Evolutionary conservation across 2,888 invertebrate genomes (phyloP).

Genomic region (Brachyptera putata): DNA sequence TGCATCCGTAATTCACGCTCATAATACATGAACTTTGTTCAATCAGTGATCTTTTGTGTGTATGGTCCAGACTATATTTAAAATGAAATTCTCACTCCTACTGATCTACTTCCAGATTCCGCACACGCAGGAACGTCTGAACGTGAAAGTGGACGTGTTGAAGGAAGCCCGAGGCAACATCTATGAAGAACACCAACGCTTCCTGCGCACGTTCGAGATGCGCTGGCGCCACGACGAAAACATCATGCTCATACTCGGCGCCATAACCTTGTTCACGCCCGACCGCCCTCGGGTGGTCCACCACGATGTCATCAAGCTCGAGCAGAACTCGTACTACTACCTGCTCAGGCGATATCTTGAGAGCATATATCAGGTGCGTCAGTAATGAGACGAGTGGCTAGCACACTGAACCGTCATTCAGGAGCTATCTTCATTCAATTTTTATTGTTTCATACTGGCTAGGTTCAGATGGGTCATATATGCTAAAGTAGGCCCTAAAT

Average conservation of each 20-base stretch:
- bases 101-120: no score
- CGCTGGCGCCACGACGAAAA: constrained; percentile 84
- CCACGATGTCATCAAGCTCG: constrained; percentile 75
- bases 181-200: constrained; percentile 80
- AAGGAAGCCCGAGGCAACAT: constrained; percentile 87
- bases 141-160: constrained; percentile 82
- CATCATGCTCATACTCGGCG: constrained; percentile 85
- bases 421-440: no score
- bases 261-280: constrained; percentile 87
- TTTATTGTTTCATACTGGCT: no score
- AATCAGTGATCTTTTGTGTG: no score
- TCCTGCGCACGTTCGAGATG: constrained; percentile 79
- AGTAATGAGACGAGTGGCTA: no score
- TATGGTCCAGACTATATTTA: no score
- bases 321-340: constrained; percentile 90
- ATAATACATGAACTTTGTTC: no score
- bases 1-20: no score
- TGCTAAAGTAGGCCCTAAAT: no score
- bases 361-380: constrained; percentile 59
- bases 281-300: constrained; percentile 75
- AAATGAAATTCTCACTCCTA: no score
- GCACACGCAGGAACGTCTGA: constrained; percentile 69
- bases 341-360: constrained; percentile 78
- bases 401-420: no score
- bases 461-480: no score